Conservation (phyloP, 2,113 vertebrate genomes). For the Dascyllus trimaculatus region DNA sequence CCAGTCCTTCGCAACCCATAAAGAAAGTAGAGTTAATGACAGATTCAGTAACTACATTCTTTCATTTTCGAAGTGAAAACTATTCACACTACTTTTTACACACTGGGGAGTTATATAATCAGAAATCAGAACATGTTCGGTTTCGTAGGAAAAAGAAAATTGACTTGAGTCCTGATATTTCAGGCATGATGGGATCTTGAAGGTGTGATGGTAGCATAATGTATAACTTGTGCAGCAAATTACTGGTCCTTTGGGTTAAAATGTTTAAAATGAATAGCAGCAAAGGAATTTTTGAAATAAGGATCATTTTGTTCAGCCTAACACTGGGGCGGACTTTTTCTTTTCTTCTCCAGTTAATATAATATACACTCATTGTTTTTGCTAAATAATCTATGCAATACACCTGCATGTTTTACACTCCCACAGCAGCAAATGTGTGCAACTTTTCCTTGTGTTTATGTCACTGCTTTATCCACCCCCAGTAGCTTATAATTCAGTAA, state of each 20-base stretch:
- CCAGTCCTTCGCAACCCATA: no score
- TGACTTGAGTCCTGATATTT: not conserved
- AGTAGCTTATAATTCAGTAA: not conserved
- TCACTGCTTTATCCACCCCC: not conserved
- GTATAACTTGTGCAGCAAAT: not conserved
- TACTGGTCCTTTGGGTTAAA: no score
- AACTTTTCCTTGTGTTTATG: not conserved
- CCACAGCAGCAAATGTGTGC: not conserved
- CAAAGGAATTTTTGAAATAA: not conserved
- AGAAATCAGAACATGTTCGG: no score
- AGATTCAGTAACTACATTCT: no score
- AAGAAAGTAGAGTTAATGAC: no score
- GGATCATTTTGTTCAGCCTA: not conserved
- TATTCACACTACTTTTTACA: no score
- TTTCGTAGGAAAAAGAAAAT: no score
- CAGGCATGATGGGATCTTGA: not conserved
- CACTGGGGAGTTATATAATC: no score
- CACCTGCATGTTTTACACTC: not conserved
- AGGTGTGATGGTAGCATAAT: not conserved
- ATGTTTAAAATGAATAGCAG: not conserved
- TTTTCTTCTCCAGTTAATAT: no score
- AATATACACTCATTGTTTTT: no score
- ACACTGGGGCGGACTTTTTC: not conserved
- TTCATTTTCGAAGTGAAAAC: no score
- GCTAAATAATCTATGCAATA: no score